Base-by-base conservation (phyloP, 2,797 vertebrate species). In the Crypturellus tataupa region DNA sequence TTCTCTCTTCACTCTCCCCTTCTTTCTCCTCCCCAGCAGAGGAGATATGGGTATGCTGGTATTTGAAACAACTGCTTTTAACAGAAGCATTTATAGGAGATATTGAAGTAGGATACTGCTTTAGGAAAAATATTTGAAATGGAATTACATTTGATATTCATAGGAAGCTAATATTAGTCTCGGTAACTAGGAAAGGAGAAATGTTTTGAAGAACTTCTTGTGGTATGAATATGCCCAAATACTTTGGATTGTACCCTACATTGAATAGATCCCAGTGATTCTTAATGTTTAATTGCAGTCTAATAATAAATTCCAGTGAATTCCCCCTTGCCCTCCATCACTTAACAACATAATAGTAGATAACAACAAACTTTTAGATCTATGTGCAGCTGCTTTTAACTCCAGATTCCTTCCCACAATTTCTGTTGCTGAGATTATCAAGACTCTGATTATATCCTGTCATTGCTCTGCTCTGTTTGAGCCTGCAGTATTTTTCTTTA, bases 1-100 rank as follows among this genome's bases (percentile, higher is more conserved):
- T 56, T 56, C 17, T 87, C 23, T 56, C 24, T 21, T 70, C 37
- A n/a, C 55, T 24, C 8, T 79, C 12, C 21, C 37, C 62, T 80
- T 92, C 60, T 85, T 55, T 85, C 16, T 75, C 7, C 58, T 90
- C n/a, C 65, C 13, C 10, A 58, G 46, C 3, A 68, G n/a, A 40
- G 27, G 35, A 85, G 7, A 65, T 29, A 8, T 80, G 19, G 31
- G 80, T 81, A 91, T 89, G 83, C n/a, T 90, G 94, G 69, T 65
- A 95, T 96, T 93, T 95, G 86, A 85, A 94, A 85, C 94, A 94
- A 89, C 88, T 94, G 92, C 14, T 39, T 83, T 82, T 83, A 78
- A 85, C 40, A 89, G 56, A 90, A 80, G 21, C 47, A 11, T 85
- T 90, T 93, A 49, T 83, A 92, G 62, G 40, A 51, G 62, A 80